These are phyloP conservation scores for Bradypus variegatus DNA, from an alignment of 2,797 vertebrate species.

Conservation along the genomic window DNA sequence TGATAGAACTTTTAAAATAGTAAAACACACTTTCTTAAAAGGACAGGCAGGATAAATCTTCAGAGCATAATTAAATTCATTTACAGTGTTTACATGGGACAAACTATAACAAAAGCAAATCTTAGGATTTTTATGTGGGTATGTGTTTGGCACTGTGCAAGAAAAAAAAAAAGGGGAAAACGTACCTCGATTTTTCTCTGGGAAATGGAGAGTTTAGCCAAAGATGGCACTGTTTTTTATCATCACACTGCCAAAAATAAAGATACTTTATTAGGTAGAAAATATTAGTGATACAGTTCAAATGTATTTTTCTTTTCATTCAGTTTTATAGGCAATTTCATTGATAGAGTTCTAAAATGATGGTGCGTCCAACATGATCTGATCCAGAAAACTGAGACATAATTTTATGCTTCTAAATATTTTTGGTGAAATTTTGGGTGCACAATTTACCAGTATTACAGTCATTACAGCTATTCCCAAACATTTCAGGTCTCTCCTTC, in stretches of 20 bases:
- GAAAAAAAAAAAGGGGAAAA: background rate
- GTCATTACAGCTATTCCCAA: background rate
- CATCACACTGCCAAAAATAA: background rate
- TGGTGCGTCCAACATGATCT: background rate
- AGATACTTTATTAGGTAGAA: background rate
- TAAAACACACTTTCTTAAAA: background rate
- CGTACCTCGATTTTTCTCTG: background rate
- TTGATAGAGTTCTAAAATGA: background rate
- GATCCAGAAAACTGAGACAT: background rate
- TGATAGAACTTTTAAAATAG: background rate
- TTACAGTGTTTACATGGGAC: background rate
- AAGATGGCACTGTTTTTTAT: background rate
- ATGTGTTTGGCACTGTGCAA: background rate
- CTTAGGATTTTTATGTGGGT: background rate
- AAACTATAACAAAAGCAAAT: constrained; percentile 1
- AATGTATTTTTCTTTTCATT: background rate
- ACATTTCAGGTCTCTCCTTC: background rate
- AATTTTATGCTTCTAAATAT: background rate
- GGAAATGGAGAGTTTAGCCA: background rate
- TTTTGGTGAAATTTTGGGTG: background rate
- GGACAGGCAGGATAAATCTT: background rate
- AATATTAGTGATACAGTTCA: background rate
- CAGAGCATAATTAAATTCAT: background rate
- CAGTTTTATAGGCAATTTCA: background rate
- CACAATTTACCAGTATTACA: background rate